Evolutionary conservation across 2,113 vertebrate species (phyloP), one percentile per base, ranked within the genome.

Genomic region (Passerina amoena): DNA sequence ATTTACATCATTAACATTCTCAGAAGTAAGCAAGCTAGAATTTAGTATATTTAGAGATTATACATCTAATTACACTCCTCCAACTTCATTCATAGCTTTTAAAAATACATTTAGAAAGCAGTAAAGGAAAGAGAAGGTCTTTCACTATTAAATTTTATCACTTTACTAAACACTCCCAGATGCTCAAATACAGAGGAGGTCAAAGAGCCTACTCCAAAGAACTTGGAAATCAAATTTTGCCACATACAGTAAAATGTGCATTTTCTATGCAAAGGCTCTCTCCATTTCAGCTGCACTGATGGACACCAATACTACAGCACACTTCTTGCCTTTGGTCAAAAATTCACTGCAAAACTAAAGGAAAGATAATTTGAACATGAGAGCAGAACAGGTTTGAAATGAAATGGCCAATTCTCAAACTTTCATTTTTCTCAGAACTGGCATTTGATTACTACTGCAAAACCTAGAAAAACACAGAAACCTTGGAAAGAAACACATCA

Each of bases 1-100:
- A 96, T 89, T 95, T 82, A 86, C 69, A 91, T 96, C 53, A 91
- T 96, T 97, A 97, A 91, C 71, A 89, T 97, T 97, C 94, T 96
- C 82, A 88, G 82, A 95, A 96, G 75, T 71, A 98, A 95, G 97
- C 90, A 97, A 84, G 91, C 83, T 95, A 91, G 86, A 85, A 85
- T 96, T 96, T 94, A 97, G 86, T 80, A 93, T 87, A 81, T 89
- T 96, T 94, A 95, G 64, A 96, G 93, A 93, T 69, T 82, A 54
- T 25, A 78, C 86, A 88, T 95, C 86, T 97, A 96, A 97, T 95
- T 94, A 82, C 24, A 3, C 42, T 63, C 92, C 90, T 96, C 97
- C 96, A 96, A 90, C 91, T 96, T 91, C 90, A 93, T 81, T 82
- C 33, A 16, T 79, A 92, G 82, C 90, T 95, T 94, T 97, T 37